Conservation (phyloP, 2,797 vertebrate genomes). For the Psittacula echo region DNA sequence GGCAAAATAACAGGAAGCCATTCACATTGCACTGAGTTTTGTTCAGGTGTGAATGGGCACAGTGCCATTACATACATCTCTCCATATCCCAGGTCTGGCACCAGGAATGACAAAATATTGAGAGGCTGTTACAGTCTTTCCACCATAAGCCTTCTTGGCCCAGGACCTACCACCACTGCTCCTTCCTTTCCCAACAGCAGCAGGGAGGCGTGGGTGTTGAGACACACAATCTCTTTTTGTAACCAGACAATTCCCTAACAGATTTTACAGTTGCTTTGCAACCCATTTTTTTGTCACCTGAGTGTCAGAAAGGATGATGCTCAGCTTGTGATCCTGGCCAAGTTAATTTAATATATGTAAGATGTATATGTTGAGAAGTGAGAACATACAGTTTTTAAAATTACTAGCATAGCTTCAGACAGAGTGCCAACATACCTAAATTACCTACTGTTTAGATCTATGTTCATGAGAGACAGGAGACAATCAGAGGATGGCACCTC, state of each 20-base stretch:
- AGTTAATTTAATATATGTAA: conserved; percentile 11
- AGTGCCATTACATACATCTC: background rate
- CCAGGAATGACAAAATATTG: background rate
- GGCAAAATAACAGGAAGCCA: background rate
- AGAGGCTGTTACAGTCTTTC: background rate
- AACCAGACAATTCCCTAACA: background rate
- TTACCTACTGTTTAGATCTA: background rate
- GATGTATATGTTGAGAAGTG: background rate
- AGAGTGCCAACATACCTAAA: background rate
- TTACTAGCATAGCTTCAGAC: background rate
- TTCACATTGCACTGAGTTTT: background rate
- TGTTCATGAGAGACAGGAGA: background rate
- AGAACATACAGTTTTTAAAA: background rate
- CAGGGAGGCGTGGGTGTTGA: background rate
- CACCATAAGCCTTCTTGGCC: background rate
- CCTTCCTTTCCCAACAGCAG: background rate
- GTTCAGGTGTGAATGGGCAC: background rate
- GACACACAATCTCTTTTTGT: background rate
- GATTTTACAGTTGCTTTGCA: background rate
- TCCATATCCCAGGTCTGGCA: background rate
- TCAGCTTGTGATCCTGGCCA: background rate
- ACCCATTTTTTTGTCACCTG: background rate
- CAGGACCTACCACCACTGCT: background rate
- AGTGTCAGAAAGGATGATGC: background rate
- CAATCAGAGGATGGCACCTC: conserved; percentile 3